A percentile compares a stretch with the other conserved stretches of the same genome.
These are phyloP conservation scores for Folsomia candida DNA, from an alignment of 2,888 invertebrate genomes.

Conservation along the genomic window DNA sequence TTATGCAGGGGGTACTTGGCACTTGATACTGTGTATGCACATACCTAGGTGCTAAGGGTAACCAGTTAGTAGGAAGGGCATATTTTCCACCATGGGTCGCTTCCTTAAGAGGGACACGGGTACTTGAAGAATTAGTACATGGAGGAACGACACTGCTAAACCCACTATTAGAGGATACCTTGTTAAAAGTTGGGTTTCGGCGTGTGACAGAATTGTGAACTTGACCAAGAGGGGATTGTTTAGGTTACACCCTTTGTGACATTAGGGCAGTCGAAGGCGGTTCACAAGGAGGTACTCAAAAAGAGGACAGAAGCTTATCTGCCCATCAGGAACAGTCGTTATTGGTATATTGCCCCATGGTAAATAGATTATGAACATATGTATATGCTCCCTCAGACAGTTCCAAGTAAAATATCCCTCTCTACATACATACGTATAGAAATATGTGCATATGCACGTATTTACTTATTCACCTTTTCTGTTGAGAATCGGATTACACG, in stretches of 20 bases:
- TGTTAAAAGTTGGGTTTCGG: slow-evolving; percentile 14
- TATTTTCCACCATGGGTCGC: not conserved
- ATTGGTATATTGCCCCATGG: slow-evolving; percentile 14
- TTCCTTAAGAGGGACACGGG: not conserved
- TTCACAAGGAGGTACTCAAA: slow-evolving; percentile 43
- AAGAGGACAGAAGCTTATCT: slow-evolving; percentile 39
- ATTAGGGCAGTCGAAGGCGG: slow-evolving; percentile 50
- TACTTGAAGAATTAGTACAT: not conserved
- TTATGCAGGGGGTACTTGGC: slow-evolving; percentile 2
- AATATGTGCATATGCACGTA: too few species aligned
- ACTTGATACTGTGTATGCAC: not conserved
- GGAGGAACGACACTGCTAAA: slow-evolving; percentile 8
- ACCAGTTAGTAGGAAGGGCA: too few species aligned
- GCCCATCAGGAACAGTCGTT: slow-evolving; percentile 35
- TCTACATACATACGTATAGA: not conserved
- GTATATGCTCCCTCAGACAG: not conserved
- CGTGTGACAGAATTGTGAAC: slow-evolving; percentile 39
- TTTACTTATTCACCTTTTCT: slow-evolving; percentile 9
- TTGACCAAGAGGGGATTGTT: slow-evolving; percentile 47
- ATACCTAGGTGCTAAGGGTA: too few species aligned
- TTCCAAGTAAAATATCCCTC: slow-evolving; percentile 3
- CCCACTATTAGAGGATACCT: slow-evolving; percentile 16
- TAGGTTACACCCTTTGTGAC: slow-evolving; percentile 51
- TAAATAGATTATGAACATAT: slow-evolving; percentile 3
- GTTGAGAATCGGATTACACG: not conserved